Evolutionary conservation across 2,888 invertebrate genomes (phyloP).

Genomic region (Galerucella nymphaeae): DNA sequence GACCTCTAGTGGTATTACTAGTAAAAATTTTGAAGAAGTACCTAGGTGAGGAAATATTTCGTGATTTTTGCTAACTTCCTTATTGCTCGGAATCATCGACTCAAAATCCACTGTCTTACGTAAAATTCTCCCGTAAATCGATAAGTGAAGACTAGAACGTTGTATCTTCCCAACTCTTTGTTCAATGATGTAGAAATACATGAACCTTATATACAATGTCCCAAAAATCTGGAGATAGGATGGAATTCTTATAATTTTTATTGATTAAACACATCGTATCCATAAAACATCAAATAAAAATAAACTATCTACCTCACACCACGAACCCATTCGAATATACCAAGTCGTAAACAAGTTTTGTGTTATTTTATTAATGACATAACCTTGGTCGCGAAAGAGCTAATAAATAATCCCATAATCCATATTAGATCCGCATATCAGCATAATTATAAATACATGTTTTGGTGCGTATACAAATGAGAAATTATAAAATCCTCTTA

Average conservation of each 20-base stretch:
- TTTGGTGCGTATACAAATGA: slow-evolving; percentile 48
- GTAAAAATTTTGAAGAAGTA: no score
- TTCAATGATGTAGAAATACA: no score
- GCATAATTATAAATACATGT: slow-evolving; percentile 48
- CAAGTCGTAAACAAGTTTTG: slow-evolving; percentile 35
- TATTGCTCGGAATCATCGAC: no score
- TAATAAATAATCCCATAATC: slow-evolving; percentile 47
- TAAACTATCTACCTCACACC: slow-evolving; percentile 23
- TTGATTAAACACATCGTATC: background rate
- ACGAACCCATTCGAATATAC: slow-evolving; percentile 13
- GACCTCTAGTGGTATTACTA: no score
- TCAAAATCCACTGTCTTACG: no score
- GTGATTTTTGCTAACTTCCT: no score
- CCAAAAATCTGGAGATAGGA: background rate
- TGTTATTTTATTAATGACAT: slow-evolving; percentile 33
- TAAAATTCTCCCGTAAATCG: no score
- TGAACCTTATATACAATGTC: background rate
- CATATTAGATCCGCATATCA: slow-evolving; percentile 48
- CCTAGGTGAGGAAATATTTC: no score
- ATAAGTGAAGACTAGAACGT: no score
- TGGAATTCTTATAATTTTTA: background rate
- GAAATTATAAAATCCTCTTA: slow-evolving; percentile 47
- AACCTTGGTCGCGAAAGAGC: slow-evolving; percentile 23
- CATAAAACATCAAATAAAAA: background rate
- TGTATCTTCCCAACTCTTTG: no score